Evolutionary conservation across 2,113 vertebrate genomes (phyloP), one percentile per base, ranked within the genome.

Genomic region (Cyphomyrus plagiostoma): DNA sequence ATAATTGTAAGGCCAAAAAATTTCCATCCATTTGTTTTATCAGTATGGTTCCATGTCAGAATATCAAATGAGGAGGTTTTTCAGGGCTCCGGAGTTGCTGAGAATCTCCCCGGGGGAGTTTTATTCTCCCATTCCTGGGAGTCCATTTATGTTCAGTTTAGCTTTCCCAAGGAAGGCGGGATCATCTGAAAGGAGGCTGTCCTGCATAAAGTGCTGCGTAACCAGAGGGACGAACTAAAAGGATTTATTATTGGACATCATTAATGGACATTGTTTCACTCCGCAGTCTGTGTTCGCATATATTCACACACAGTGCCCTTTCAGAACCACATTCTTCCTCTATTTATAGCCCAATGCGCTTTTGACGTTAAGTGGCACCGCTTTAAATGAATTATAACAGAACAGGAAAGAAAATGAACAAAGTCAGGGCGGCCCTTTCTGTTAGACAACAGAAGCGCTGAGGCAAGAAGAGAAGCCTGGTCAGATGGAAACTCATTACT

Each of bases 371-470:
- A 89, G 53, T 89, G 82, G 62, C 53, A 89, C 46, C 66, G 19
- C 21, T 89, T 89, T 90, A 39, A 90, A 88, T 88, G 62, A 91
- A 90, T 89, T 56, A 85, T 56, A 39, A 87, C 26, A 85, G 58
- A 26, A 56, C 50, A 3, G 17, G 39, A 17, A 21, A 77, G 80
- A 46, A 52, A 80, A 49, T 46, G 89, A 87, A 80, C 30, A 74
- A 87, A 35, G 48, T 66, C 85, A 88, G 48, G 42, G 19, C 8
- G 13, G 26, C 45, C 26, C 62, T 70, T 49, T 30, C n/a, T 35
- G 74, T 82, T 53, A 84, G 80, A 84, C 52, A 58, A 88, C 56
- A 23, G 88, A 53, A 13, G 88, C 46, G 35, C 23, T 89, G 74
- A 89, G 7, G 53, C 58, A 39, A 58, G 42, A 89, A 83, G 26